Evolutionary conservation across 2,797 vertebrate species (phyloP).

Genomic region (Tympanoctomys barrerae): DNA sequence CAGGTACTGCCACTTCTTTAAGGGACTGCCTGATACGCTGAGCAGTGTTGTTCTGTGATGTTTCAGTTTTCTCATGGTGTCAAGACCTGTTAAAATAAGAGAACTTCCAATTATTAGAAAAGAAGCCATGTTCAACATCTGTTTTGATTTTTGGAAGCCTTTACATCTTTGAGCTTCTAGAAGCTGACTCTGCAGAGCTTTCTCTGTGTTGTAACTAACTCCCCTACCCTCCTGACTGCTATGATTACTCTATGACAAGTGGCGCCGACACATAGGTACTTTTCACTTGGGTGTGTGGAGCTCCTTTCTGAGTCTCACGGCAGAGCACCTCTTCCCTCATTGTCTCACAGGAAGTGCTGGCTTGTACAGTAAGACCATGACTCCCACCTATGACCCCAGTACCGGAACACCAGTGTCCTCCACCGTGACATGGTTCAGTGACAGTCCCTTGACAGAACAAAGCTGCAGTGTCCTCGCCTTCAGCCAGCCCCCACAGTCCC

Average conservation of each 20-base stretch:
- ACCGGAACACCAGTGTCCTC: constrained; percentile 94
- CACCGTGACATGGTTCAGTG: constrained; percentile 95
- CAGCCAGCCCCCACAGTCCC: constrained; percentile 90
- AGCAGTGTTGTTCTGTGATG: neutral
- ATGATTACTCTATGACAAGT: neutral
- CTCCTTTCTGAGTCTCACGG: neutral
- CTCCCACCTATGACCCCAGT: constrained; percentile 94
- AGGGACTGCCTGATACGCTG: neutral
- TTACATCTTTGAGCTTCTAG: neutral
- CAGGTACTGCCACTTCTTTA: constrained; percentile 3
- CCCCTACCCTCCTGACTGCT: neutral
- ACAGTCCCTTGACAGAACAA: constrained; percentile 91
- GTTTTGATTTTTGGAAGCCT: constrained; percentile 23
- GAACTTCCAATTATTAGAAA: constrained; percentile 25
- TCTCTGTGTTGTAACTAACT: neutral
- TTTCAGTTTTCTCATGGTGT: neutral
- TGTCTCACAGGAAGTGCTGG: constrained; percentile 89
- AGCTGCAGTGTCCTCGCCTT: constrained; percentile 89
- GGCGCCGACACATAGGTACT: constrained; percentile 20
- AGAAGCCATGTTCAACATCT: neutral
- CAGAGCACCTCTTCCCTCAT: neutral
- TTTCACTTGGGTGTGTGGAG: neutral
- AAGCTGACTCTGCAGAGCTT: neutral
- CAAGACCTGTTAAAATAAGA: neutral
- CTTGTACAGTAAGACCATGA: constrained; percentile 97